Evolutionary conservation across 2,797 vertebrate genomes (phyloP).

Genomic region (Neostethus bicornis): DNA sequence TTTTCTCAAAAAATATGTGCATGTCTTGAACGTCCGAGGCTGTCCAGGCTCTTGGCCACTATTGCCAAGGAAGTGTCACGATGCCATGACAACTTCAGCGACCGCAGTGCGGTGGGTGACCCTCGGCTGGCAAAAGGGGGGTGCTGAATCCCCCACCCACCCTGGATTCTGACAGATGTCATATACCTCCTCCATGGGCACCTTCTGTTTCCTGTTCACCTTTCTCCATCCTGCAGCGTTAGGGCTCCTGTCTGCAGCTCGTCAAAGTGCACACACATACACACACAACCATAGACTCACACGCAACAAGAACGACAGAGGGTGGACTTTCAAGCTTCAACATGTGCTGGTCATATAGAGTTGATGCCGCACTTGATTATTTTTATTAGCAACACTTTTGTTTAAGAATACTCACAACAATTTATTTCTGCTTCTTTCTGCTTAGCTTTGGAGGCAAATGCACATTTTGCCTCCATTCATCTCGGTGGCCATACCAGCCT

Average conservation of each 20-base stretch:
- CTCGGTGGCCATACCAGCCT: too few species aligned
- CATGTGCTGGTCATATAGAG: conserved; percentile 17
- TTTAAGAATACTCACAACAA: conserved; percentile 13
- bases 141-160: conserved; percentile 64
- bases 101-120: conserved; percentile 76
- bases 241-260: conserved; percentile 74
- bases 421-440: conserved; percentile 31
- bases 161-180: conserved; percentile 81
- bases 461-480: too few species aligned
- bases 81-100: conserved; percentile 78
- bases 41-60: conserved; percentile 60
- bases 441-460: conserved; percentile 41
- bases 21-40: conserved; percentile 67
- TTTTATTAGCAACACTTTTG: not conserved
- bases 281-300: conserved; percentile 24
- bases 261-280: conserved; percentile 60
- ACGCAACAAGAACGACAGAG: conserved; percentile 25
- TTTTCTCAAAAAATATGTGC: conserved; percentile 73
- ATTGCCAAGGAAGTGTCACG: conserved; percentile 82
- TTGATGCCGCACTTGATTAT: not conserved
- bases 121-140: conserved; percentile 68
- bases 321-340: conserved; percentile 29
- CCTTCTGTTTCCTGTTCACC: conserved; percentile 83
- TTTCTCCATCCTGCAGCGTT: conserved; percentile 82
- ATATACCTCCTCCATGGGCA: conserved; percentile 82